Evolutionary conservation across 1,140 invertebrate species (phyloP), one percentile per base, ranked within the genome.

Genomic region (Tachypleus tridentatus): DNA sequence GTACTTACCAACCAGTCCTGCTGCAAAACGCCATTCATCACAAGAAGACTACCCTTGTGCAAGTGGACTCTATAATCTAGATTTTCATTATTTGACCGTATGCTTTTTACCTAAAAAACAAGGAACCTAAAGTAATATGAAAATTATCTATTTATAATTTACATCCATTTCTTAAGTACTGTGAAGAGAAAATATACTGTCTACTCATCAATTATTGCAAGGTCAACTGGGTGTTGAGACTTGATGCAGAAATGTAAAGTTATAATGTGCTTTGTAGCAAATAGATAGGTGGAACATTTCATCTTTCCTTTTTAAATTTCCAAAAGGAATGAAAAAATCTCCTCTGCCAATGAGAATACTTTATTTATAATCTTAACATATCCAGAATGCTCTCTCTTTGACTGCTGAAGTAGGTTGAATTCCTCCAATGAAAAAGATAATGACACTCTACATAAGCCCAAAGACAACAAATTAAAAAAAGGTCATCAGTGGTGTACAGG

Each of bases 1-100:
- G 29, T 29, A 29, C 29, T 9, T 68, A 70, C 69, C 64, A 77
- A 74, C 79, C 79, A 81, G 64, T 81, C 80, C 57, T 75, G 70
- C 63, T 81, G 80, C 57, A 74, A 74, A 11, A 72, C 71, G 5
- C 80, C 80, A 70, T 80, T 78, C 80, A 81, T 80, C 7, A 80
- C 72, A 1, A 81, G 67, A 53, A 80, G 66, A 54, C 75, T 74
- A 3, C 80, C 79, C 70, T 74, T 73, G 9, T 71, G 72, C 29
- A 81, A 70, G 47, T 58, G 57, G 9, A 70, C 49, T 62, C 49
- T 59, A 5, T 48, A 51, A n/a, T 61, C 48, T 10, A 49, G 9
- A 52, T 10, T 10, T 51, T 7, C 49, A 47, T 59, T 51, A 11
- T 49, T 49, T 7, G 7, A 11, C 7, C 51, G 4, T 7, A 60